Percentiles rank a stretch among this genome's conserved stretches.
These are phyloP conservation scores for Rotaria macrura DNA, from an alignment of 2,888 invertebrate species.

Conservation along the genomic window DNA sequence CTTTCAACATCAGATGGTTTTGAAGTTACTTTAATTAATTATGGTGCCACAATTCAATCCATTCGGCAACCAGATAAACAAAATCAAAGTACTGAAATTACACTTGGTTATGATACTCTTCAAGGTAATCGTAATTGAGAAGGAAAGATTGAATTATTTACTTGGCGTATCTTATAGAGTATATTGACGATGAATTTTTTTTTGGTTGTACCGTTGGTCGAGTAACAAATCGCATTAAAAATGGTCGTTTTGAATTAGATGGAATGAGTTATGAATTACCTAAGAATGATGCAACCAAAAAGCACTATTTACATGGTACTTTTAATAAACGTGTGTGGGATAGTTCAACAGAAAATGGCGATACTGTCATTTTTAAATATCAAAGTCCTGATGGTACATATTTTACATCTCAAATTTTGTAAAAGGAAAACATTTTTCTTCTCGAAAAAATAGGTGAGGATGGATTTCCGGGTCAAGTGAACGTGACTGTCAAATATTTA, in stretches of 20 bases:
- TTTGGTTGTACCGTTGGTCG: conserved; percentile 76
- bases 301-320: conserved; percentile 70
- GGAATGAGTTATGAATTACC: conserved; percentile 62
- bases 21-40: neutral
- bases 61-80: neutral
- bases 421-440: neutral
- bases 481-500: conserved; percentile 62
- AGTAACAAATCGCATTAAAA: conserved; percentile 66
- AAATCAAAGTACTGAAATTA: neutral
- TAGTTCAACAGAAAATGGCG: neutral
- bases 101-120: neutral
- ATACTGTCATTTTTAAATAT: neutral
- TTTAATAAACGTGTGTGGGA: conserved; percentile 61
- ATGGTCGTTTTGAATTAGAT: conserved; percentile 62
- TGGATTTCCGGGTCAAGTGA: conserved; percentile 75
- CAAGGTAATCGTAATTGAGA: neutral
- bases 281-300: conserved; percentile 58
- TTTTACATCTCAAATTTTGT: neutral
- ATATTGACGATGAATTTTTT: neutral
- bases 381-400: neutral
- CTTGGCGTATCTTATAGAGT: neutral
- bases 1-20: neutral
- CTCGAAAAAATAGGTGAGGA: conserved; percentile 59
- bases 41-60: neutral
- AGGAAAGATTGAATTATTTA: neutral